Evolutionary conservation across 2,797 vertebrate genomes (phyloP).

Genomic region (Octomys mimax): DNA sequence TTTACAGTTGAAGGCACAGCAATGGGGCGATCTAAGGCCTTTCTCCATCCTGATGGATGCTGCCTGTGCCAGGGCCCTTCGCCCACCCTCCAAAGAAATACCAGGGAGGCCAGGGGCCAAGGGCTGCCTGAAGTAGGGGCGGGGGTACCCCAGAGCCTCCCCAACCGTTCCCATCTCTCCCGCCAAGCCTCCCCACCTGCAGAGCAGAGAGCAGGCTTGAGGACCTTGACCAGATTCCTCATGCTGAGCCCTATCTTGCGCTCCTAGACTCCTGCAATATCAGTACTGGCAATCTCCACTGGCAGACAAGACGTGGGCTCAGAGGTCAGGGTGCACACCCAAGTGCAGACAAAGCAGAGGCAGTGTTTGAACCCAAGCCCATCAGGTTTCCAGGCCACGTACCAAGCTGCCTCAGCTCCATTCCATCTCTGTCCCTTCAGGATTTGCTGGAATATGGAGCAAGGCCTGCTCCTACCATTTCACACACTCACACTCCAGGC

Average conservation of each 20-base stretch:
- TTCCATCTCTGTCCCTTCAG: neutral
- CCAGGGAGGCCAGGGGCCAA: neutral
- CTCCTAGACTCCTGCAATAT: neutral
- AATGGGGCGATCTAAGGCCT: neutral
- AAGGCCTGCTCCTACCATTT: neutral
- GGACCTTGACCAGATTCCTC: neutral
- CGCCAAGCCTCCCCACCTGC: neutral
- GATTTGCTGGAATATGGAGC: slow-evolving; percentile 1
- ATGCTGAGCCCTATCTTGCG: neutral
- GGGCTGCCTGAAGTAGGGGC: neutral
- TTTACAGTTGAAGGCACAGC: neutral
- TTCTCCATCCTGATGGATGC: neutral
- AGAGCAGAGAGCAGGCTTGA: neutral
- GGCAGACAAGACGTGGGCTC: neutral
- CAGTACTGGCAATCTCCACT: neutral
- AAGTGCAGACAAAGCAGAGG: neutral
- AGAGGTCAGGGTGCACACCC: neutral
- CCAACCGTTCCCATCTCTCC: neutral
- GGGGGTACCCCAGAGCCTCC: neutral
- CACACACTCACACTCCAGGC: neutral
- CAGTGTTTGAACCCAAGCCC: neutral
- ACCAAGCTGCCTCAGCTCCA: neutral
- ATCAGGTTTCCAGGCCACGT: neutral
- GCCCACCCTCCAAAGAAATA: neutral
- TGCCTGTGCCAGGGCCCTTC: neutral